A percentile compares a stretch with the other conserved stretches of the same genome.
These are phyloP conservation scores for Pachypsylla venusta DNA, from an alignment of 1,140 invertebrate genomes.

Conservation along the genomic window DNA sequence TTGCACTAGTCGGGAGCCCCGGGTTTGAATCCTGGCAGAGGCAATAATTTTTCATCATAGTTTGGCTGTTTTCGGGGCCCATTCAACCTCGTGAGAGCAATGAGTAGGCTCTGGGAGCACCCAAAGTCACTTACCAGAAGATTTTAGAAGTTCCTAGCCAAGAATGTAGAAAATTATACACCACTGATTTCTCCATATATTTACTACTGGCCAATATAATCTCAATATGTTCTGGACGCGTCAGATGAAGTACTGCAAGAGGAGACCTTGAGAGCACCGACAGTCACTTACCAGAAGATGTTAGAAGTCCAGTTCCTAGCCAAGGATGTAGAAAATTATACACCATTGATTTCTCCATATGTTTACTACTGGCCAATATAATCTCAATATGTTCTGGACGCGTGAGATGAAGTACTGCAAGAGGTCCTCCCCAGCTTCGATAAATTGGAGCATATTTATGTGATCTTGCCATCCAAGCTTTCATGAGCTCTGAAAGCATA, in stretches of 20 bases:
- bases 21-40: no score
- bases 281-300: constrained; percentile 40
- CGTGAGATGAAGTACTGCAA: constrained; percentile 17
- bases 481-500: constrained; percentile 19
- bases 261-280: no score
- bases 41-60: no score
- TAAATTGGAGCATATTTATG: constrained; percentile 16
- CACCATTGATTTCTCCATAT: constrained; percentile 40
- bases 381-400: constrained; percentile 20
- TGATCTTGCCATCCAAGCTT: constrained; percentile 16
- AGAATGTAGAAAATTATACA: constrained; percentile 41
- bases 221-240: constrained; percentile 19
- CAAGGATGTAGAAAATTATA: constrained; percentile 44
- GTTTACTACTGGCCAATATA: constrained; percentile 39
- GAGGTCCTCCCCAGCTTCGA: constrained; percentile 17
- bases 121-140: constrained; percentile 41
- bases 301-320: constrained; percentile 37
- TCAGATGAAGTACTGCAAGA: constrained; percentile 18
- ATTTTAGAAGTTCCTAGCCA: constrained; percentile 40
- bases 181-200: constrained; percentile 39
- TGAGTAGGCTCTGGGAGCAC: no score
- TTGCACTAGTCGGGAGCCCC: no score
- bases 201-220: constrained; percentile 38
- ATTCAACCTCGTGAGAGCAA: no score
- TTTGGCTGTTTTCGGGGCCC: no score